phyloP scores from a whole-genome alignment of 2,888 invertebrate species.

The Pomacea canaliculata region DNA sequence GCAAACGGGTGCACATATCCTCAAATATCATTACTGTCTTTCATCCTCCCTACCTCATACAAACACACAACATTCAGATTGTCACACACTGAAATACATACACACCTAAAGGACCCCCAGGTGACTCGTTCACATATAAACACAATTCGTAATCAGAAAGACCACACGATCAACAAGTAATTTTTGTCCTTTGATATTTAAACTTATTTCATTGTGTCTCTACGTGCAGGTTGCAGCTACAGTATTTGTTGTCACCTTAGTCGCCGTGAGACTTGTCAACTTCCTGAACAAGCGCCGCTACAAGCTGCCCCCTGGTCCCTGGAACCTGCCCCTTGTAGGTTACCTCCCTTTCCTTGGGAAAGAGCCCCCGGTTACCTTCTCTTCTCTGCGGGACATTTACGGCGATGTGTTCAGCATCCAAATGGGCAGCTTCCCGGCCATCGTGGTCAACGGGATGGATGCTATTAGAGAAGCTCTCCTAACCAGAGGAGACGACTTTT shows the following conservation, averaged over 20 bases:
- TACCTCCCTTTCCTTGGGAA: constrained; percentile 40
- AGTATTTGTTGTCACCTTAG: constrained; percentile 7
- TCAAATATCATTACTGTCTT: no score
- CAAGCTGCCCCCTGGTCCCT: constrained; percentile 34
- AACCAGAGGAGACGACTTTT: constrained; percentile 30
- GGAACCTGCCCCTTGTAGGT: constrained; percentile 41
- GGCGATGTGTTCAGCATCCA: constrained; percentile 41
- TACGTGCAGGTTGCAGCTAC: background rate
- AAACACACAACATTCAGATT: no score
- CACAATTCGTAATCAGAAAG: no score
- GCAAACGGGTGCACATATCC: no score
- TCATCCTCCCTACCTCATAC: no score
- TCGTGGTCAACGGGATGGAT: constrained; percentile 39
- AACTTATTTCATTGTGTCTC: background rate
- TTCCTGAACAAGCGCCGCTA: constrained; percentile 8
- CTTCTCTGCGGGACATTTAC: constrained; percentile 33
- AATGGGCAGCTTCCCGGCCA: constrained; percentile 38
- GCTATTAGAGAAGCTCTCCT: constrained; percentile 31
- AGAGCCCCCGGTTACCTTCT: constrained; percentile 35
- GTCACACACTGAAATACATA: no score
- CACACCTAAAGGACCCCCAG: no score
- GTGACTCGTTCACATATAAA: no score
- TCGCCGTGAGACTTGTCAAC: constrained; percentile 2
- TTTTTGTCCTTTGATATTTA: no score
- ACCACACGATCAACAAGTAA: no score